phyloP scores from a whole-genome alignment of 30 jellyfish, hydroid and myxozoan genomes.

The Hydractinia echinata region DNA sequence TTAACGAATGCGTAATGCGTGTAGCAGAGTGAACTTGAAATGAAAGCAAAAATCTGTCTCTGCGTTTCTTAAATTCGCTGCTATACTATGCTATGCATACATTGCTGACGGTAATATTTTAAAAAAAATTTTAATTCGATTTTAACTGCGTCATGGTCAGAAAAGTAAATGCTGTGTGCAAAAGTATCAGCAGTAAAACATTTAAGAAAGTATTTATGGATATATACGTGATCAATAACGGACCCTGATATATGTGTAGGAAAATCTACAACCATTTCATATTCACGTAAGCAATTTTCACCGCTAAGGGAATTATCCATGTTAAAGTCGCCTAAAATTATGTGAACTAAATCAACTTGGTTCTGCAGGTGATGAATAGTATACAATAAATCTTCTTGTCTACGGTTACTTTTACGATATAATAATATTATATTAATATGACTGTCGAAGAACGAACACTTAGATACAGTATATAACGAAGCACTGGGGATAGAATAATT shows the following conservation, averaged over 20 bases:
- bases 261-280: neutral
- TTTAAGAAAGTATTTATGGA: neutral
- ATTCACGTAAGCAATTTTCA: neutral
- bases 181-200: neutral
- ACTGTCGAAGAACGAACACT: neutral
- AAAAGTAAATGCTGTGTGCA: neutral
- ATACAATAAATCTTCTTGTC: neutral
- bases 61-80: no score
- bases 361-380: no score
- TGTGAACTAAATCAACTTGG: no score
- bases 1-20: no score
- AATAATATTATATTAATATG: neutral
- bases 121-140: no score
- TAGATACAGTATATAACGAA: neutral
- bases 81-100: no score
- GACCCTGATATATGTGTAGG: constrained; percentile 39
- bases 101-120: no score
- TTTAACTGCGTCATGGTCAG: constrained; percentile 14
- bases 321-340: no score
- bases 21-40: no score
- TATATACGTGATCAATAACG: constrained; percentile 24
- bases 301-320: neutral
- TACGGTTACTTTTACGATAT: neutral
- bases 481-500: neutral
- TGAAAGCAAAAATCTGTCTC: no score